phyloP scores from a whole-genome alignment of 2,113 vertebrate genomes.

The Haemorhous mexicanus region DNA sequence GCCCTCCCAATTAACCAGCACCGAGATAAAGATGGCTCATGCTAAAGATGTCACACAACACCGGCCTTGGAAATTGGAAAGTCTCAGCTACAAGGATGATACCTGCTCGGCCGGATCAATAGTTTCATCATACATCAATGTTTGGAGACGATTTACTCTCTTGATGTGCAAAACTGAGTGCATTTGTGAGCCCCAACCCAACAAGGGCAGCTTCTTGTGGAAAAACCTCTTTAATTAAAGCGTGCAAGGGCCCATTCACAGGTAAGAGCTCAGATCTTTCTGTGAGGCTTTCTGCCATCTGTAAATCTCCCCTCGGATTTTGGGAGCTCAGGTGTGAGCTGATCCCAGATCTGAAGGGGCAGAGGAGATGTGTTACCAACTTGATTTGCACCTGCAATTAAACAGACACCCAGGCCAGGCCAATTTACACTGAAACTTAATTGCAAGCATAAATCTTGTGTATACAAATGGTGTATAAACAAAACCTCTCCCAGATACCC shows the following conservation, averaged over 20 bases:
- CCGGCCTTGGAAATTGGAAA: slow-evolving; percentile 10
- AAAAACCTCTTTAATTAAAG: slow-evolving; percentile 15
- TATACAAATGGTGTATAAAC: not conserved
- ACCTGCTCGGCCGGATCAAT: not conserved
- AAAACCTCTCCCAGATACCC: not conserved
- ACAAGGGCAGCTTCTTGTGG: not conserved
- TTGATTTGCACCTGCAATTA: slow-evolving; percentile 57
- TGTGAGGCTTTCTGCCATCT: not conserved
- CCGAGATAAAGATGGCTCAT: slow-evolving; percentile 58
- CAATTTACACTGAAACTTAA: slow-evolving; percentile 52
- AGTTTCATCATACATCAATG: not conserved
- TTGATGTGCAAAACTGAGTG: not conserved
- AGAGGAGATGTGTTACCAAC: not conserved
- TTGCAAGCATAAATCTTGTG: slow-evolving; percentile 42
- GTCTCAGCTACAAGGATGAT: not conserved
- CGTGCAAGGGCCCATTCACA: not conserved
- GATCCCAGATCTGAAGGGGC: not conserved
- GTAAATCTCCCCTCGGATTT: not conserved
- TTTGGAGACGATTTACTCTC: not conserved
- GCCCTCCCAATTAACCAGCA: slow-evolving; percentile 34
- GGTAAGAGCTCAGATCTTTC: not conserved
- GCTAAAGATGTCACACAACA: slow-evolving; percentile 51
- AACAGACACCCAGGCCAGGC: not conserved
- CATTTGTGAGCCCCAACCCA: not conserved
- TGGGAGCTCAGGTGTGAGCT: not conserved